Percentiles rank a stretch among this genome's conserved stretches.
Evolutionary conservation across 2,113 vertebrate genomes (phyloP).

Genomic region (Perognathus longimembris): DNA sequence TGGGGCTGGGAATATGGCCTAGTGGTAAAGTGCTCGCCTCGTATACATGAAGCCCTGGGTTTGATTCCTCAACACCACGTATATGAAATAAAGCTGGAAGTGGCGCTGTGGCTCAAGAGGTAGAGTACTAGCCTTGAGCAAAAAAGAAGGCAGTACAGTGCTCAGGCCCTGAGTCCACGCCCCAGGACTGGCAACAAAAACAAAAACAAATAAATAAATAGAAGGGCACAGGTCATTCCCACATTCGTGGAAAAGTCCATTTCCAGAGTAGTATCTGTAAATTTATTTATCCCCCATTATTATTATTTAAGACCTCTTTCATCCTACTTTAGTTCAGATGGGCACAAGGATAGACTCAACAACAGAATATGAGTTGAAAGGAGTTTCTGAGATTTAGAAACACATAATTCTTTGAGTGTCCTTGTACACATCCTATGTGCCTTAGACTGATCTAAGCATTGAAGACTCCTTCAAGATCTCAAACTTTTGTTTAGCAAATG

Average conservation of each 20-base stretch:
- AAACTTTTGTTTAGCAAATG: not conserved
- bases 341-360: constrained; percentile 31
- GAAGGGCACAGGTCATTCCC: not conserved
- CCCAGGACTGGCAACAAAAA: too few species aligned
- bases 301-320: not conserved
- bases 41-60: too few species aligned
- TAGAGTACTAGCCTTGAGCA: too few species aligned
- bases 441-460: constrained; percentile 8
- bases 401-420: constrained; percentile 38
- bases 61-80: too few species aligned
- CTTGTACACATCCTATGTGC: not conserved
- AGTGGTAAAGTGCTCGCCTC: too few species aligned
- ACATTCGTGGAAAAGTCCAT: not conserved
- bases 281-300: constrained; percentile 1
- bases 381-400: not conserved
- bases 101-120: too few species aligned
- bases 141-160: too few species aligned
- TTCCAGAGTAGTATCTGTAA: not conserved
- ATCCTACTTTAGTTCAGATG: not conserved
- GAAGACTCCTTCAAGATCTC: constrained; percentile 2
- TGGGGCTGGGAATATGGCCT: too few species aligned
- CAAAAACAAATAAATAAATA: too few species aligned
- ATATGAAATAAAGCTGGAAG: too few species aligned
- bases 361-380: constrained; percentile 12
- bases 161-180: too few species aligned